These are phyloP conservation scores for Labeo catla DNA, from an alignment of 2,113 vertebrate genomes.

Conservation along the genomic window DNA sequence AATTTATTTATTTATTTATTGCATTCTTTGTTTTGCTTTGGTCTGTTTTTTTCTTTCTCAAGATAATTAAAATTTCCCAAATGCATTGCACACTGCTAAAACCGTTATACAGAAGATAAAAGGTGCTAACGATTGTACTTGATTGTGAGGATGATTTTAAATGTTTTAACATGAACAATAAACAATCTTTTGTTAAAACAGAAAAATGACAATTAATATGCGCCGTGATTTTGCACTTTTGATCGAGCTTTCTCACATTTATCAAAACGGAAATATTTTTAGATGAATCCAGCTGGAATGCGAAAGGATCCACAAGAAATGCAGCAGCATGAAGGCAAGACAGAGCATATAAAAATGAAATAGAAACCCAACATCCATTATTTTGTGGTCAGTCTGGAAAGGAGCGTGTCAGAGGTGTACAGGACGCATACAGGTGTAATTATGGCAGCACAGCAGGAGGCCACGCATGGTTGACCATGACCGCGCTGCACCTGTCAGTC, in stretches of 20 bases:
- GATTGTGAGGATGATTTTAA: background rate
- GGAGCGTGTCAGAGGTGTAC: background rate
- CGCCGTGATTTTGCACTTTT: background rate
- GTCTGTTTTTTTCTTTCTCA: too few relatives aligned
- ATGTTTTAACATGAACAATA: slow-evolving; percentile 30
- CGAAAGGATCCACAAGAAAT: background rate
- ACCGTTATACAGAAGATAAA: background rate
- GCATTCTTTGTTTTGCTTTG: background rate
- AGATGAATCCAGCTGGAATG: background rate
- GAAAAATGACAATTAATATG: background rate
- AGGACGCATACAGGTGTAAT: background rate
- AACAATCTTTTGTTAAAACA: background rate
- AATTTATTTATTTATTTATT: background rate
- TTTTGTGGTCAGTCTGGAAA: background rate
- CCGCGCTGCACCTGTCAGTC: slow-evolving; percentile 39
- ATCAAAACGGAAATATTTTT: background rate
- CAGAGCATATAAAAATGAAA: background rate
- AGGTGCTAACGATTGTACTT: background rate
- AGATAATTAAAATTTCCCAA: slow-evolving; percentile 15
- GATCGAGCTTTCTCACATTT: background rate
- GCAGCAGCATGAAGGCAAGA: background rate
- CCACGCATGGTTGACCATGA: slow-evolving; percentile 37
- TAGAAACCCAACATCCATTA: background rate
- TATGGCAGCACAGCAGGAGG: slow-evolving; percentile 28
- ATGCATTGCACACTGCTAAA: background rate